Evolutionary conservation across 2,888 invertebrate species (phyloP).

Genomic region (Rosalia funebris): DNA sequence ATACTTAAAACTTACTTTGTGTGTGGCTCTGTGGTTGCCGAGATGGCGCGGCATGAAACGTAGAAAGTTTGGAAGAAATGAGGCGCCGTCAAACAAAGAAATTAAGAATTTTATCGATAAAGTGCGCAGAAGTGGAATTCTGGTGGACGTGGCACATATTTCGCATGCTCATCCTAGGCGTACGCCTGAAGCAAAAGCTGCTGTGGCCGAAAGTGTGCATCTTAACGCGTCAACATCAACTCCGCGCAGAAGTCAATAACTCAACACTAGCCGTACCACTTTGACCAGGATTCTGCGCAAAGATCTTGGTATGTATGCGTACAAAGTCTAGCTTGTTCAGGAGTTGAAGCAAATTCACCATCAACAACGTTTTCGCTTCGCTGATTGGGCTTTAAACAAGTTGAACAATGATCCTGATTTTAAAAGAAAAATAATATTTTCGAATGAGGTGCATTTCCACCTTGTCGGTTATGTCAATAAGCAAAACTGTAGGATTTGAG

Average conservation of each 20-base stretch:
- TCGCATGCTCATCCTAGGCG: background rate
- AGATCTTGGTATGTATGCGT: background rate
- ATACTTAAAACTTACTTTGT: background rate
- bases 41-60: background rate
- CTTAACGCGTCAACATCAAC: background rate
- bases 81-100: background rate
- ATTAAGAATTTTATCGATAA: background rate
- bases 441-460: background rate
- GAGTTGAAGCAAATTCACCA: background rate
- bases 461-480: background rate
- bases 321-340: background rate
- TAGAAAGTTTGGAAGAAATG: background rate
- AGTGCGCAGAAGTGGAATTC: background rate
- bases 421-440: background rate
- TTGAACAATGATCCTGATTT: background rate
- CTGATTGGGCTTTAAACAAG: background rate
- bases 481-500: background rate
- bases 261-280: background rate
- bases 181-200: background rate
- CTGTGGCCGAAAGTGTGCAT: background rate
- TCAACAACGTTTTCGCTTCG: background rate
- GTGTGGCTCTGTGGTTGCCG: background rate
- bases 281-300: background rate
- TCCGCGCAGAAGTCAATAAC: background rate
- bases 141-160: background rate